Percentiles rank a stretch among this genome's conserved stretches.
phyloP scores from a whole-genome alignment of 2,888 invertebrate genomes.

The Pharmacophagus antenor region DNA sequence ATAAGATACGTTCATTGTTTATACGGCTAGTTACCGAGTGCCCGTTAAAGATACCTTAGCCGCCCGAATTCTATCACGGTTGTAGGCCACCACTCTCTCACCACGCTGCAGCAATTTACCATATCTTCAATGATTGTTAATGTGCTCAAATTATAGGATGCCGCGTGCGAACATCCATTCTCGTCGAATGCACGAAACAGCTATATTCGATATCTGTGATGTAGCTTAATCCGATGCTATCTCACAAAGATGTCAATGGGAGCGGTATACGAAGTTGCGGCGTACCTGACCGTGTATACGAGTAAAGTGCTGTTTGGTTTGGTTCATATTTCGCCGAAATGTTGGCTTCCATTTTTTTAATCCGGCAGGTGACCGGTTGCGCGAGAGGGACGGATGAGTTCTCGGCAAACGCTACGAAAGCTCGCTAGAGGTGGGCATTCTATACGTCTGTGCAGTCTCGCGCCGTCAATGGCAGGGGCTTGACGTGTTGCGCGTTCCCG shows the following conservation, averaged over 20 bases:
- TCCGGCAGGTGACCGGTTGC: slow-evolving; percentile 66
- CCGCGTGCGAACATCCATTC: slow-evolving; percentile 49
- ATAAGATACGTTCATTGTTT: slow-evolving; percentile 67
- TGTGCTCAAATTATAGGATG: slow-evolving; percentile 56
- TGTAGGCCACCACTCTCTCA: slow-evolving; percentile 43
- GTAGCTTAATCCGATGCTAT: slow-evolving; percentile 32
- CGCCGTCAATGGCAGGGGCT: slow-evolving; percentile 60
- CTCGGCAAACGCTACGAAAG: slow-evolving; percentile 52
- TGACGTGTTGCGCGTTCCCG: slow-evolving; percentile 50
- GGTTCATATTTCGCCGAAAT: slow-evolving; percentile 73
- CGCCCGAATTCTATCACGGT: slow-evolving; percentile 32
- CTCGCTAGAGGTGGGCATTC: slow-evolving; percentile 52
- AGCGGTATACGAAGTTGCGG: slow-evolving; percentile 40
- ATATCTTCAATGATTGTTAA: slow-evolving; percentile 62
- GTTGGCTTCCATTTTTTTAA: slow-evolving; percentile 65
- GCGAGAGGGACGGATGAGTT: slow-evolving; percentile 61
- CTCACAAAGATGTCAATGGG: slow-evolving; percentile 36
- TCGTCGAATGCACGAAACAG: slow-evolving; percentile 15
- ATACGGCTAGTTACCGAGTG: slow-evolving; percentile 53
- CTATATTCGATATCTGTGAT: slow-evolving; percentile 26
- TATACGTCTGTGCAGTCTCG: slow-evolving; percentile 57
- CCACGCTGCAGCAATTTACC: slow-evolving; percentile 50
- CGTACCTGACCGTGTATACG: slow-evolving; percentile 59
- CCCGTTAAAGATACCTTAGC: slow-evolving; percentile 35
- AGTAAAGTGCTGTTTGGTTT: slow-evolving; percentile 58